These are phyloP conservation scores for Scaptomyza cyrtandrae DNA, from an alignment of 2,888 invertebrate species.

Conservation along the genomic window DNA sequence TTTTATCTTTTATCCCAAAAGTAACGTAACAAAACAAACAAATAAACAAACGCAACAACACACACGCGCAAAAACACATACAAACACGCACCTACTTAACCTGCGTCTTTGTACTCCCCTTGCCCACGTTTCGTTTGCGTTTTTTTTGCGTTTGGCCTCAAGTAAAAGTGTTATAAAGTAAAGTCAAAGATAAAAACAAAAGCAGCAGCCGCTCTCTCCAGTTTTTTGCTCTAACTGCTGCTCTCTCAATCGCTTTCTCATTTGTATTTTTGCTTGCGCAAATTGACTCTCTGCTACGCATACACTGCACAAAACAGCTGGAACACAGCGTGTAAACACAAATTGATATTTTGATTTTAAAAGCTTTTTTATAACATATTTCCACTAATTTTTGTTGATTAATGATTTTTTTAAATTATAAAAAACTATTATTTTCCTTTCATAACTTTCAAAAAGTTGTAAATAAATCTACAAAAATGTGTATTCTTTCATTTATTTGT, in stretches of 20 bases:
- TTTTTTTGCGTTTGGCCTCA: conserved; percentile 59
- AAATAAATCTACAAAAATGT: no score
- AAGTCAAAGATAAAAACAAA: conserved; percentile 38
- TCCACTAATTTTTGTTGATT: no score
- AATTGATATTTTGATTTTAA: no score
- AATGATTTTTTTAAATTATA: no score
- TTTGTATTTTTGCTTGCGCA: conserved; percentile 29
- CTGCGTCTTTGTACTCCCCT: conserved; percentile 9
- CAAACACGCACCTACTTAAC: conserved; percentile 52
- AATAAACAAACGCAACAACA: conserved; percentile 53
- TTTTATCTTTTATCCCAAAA: conserved; percentile 6
- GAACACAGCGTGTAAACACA: no score
- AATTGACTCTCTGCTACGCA: conserved; percentile 19
- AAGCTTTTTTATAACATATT: no score
- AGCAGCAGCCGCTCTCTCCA: conserved; percentile 24
- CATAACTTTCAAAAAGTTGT: no score
- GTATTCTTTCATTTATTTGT: no score
- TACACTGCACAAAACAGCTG: conserved; percentile 30
- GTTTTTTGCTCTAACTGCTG: conserved; percentile 26
- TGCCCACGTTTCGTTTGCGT: conserved; percentile 17
- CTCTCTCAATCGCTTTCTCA: neutral
- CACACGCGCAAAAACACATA: conserved; percentile 11
- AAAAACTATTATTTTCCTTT: no score
- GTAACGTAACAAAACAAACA: conserved; percentile 71
- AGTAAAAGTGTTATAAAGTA: conserved; percentile 63